A percentile compares a stretch with the other conserved stretches of the same genome.
Evolutionary conservation across 2,113 vertebrate species (phyloP).

Genomic region (Aplodontia rufa): DNA sequence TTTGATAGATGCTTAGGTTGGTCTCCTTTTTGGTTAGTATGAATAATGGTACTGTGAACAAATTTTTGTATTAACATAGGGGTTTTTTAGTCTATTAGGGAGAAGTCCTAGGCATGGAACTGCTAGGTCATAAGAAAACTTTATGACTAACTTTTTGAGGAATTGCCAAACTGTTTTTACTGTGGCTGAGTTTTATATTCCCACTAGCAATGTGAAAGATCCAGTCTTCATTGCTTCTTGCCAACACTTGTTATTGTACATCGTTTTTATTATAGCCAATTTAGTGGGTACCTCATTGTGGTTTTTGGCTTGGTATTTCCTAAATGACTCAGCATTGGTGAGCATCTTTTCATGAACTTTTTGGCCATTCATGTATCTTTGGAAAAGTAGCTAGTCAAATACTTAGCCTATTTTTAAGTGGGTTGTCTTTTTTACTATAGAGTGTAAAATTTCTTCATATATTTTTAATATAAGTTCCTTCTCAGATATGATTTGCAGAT

Average conservation of each 20-base stretch:
- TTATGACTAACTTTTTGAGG: not conserved
- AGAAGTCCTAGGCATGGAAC: slow-evolving; percentile 17
- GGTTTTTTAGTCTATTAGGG: not conserved
- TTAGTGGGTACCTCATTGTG: not conserved
- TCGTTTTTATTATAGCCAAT: not conserved
- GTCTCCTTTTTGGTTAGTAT: not conserved
- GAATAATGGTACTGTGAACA: not conserved
- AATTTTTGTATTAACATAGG: not conserved
- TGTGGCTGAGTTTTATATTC: not conserved
- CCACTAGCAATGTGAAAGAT: not conserved
- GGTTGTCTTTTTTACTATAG: not conserved
- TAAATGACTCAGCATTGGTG: not conserved
- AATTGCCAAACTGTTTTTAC: not conserved
- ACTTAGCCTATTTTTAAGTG: not conserved
- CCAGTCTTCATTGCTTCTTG: not conserved
- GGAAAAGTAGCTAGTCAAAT: slow-evolving; percentile 10
- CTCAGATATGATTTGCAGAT: not conserved
- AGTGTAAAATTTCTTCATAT: not conserved
- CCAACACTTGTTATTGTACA: not conserved
- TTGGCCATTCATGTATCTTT: not conserved
- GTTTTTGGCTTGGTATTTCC: slow-evolving; percentile 8
- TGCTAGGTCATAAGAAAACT: not conserved
- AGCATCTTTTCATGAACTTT: not conserved
- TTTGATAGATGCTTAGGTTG: not conserved
- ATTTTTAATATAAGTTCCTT: not conserved